Conservation (phyloP, 2,888 invertebrate genomes). For the Hypolimnas misippus region DNA sequence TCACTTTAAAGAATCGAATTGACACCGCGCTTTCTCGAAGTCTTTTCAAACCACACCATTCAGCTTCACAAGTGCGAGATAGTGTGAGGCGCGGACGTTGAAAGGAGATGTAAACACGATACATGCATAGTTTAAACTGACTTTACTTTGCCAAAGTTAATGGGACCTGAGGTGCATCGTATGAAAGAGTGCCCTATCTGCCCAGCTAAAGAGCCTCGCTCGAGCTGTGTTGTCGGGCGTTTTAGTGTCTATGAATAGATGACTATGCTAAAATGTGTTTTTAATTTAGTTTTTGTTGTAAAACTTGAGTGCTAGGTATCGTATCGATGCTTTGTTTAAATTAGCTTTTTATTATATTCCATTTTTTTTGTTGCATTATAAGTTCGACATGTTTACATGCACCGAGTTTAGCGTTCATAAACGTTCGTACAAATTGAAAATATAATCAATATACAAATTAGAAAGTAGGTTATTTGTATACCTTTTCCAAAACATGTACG, state of each 20-base stretch:
- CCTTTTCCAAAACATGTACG: no score
- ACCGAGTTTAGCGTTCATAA: no score
- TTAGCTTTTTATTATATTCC: neutral
- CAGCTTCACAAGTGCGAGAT: conserved; percentile 54
- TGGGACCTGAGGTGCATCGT: conserved; percentile 64
- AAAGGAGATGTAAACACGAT: conserved; percentile 80
- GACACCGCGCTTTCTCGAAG: conserved; percentile 57
- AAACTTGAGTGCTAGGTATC: neutral
- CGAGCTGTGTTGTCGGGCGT: conserved; percentile 52
- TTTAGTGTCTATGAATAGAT: conserved; percentile 37
- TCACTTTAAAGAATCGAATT: conserved; percentile 25
- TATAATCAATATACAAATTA: no score
- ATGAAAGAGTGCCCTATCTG: conserved; percentile 71
- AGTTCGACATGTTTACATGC: no score
- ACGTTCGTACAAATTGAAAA: no score
- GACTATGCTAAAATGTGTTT: conserved; percentile 36
- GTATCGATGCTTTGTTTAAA: neutral
- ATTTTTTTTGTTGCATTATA: no score
- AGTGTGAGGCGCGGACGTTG: conserved; percentile 66
- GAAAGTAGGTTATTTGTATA: no score
- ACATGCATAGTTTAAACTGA: conserved; percentile 73
- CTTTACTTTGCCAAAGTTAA: conserved; percentile 78
- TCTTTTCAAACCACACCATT: conserved; percentile 60
- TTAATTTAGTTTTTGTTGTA: conserved; percentile 18
- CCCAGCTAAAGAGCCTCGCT: conserved; percentile 60